phyloP scores from a whole-genome alignment of 2,888 invertebrate species.

The Eueremaeus valkanovi region DNA sequence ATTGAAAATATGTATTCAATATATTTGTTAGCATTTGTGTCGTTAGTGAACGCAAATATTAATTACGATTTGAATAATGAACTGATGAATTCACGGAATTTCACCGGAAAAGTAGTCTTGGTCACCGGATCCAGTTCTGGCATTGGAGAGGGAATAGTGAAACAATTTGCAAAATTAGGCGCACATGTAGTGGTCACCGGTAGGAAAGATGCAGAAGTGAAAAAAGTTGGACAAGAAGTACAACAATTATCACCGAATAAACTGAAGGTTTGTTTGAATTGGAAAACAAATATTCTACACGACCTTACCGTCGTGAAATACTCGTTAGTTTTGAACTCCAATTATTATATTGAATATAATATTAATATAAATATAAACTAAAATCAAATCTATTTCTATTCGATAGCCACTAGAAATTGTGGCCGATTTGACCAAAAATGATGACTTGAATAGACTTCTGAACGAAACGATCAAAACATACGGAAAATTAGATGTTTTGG shows the following conservation, averaged over 20 bases:
- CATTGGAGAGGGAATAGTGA: constrained; percentile 36
- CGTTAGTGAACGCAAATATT: not conserved
- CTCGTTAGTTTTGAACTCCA: too few relatives aligned
- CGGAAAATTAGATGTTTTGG: constrained; percentile 38
- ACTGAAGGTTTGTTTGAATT: too few relatives aligned
- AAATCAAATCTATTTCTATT: too few relatives aligned
- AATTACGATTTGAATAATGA: not conserved
- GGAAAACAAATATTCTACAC: too few relatives aligned
- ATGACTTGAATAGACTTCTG: constrained; percentile 33
- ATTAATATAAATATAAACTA: not conserved
- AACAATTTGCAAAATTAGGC: constrained; percentile 16
- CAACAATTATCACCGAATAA: too few relatives aligned
- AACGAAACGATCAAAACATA: constrained; percentile 11
- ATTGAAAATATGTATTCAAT: too few relatives aligned
- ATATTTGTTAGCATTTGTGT: not conserved
- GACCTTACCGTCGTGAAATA: too few relatives aligned
- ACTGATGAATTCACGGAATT: not conserved
- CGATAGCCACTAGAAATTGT: constrained; percentile 29
- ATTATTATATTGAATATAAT: not conserved
- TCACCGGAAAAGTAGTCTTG: constrained; percentile 23
- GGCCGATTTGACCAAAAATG: constrained; percentile 36
- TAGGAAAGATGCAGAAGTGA: not conserved
- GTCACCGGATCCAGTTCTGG: constrained; percentile 35
- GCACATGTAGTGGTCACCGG: constrained; percentile 35
- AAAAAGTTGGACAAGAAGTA: too few relatives aligned